Percentiles rank a stretch among this genome's conserved stretches.
phyloP scores from a whole-genome alignment of 2,888 invertebrate genomes.

The Volucella inflata region DNA sequence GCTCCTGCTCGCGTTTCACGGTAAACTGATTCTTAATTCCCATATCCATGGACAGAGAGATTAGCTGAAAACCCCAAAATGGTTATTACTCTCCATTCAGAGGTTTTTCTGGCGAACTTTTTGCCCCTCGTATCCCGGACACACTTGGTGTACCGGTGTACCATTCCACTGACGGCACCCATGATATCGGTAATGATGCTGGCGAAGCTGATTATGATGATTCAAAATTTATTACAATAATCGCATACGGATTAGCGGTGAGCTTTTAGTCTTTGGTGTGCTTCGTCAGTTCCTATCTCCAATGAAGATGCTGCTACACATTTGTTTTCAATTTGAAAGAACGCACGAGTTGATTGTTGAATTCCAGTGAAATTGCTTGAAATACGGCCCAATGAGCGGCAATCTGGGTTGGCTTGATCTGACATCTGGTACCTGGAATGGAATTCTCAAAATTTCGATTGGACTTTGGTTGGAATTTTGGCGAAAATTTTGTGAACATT shows the following conservation, averaged over 20 bases:
- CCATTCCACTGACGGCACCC: too few species aligned
- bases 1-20: background rate
- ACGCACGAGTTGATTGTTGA: constrained; percentile 19
- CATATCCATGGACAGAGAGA: constrained; percentile 13
- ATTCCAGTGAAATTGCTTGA: constrained; percentile 33
- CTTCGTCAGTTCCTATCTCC: too few species aligned
- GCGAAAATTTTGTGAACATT: constrained; percentile 19
- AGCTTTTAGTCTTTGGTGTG: constrained; percentile 48
- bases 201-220: constrained; percentile 43
- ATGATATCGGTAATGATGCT: too few species aligned
- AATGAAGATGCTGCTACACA: background rate
- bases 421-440: background rate
- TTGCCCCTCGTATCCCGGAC: too few species aligned
- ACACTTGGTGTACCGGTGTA: too few species aligned
- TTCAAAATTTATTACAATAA: constrained; percentile 56
- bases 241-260: constrained; percentile 64
- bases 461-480: constrained; percentile 9
- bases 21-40: constrained; percentile 25
- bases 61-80: constrained; percentile 49
- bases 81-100: constrained; percentile 48
- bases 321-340: constrained; percentile 44
- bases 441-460: constrained; percentile 26
- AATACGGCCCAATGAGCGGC: constrained; percentile 29
- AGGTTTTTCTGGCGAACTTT: background rate
- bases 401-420: background rate